Evolutionary conservation across 2,113 vertebrate species (phyloP).

Genomic region (Cynocephalus volans): DNA sequence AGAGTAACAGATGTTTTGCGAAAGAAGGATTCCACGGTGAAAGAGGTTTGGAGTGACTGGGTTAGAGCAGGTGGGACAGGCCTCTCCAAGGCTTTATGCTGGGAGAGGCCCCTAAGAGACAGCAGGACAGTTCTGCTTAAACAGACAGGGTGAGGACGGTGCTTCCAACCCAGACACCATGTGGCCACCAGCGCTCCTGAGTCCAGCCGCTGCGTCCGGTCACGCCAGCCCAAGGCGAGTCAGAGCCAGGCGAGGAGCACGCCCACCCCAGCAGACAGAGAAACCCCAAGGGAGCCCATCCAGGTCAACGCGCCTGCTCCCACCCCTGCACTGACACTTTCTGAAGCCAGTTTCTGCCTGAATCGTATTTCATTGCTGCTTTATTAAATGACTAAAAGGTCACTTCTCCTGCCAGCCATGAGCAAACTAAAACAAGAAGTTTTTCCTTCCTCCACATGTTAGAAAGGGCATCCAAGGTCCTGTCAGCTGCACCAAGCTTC

Average conservation of each 20-base stretch:
- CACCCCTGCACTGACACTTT: not conserved
- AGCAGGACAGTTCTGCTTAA: not conserved
- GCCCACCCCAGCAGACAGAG: not conserved
- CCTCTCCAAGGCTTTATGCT: not conserved
- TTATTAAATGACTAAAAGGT: not conserved
- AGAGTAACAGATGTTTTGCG: no score
- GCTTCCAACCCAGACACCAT: accelerated
- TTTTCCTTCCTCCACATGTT: not conserved
- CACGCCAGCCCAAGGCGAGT: not conserved
- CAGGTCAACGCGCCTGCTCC: accelerated
- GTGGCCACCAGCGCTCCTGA: not conserved
- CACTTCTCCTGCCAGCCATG: not conserved
- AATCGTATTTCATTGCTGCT: not conserved
- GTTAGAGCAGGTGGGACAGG: accelerated
- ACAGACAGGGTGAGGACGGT: accelerated
- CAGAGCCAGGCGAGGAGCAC: accelerated
- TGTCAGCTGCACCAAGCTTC: accelerated
- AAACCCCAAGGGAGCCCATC: accelerated
- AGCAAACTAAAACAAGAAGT: not conserved
- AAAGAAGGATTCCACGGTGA: not conserved
- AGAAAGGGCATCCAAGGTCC: not conserved
- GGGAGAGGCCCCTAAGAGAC: accelerated
- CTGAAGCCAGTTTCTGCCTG: not conserved
- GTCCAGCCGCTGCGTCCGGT: accelerated
- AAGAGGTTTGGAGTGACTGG: accelerated